Evolutionary conservation across 2,797 vertebrate species (phyloP).

Genomic region (Danio kyathit): DNA sequence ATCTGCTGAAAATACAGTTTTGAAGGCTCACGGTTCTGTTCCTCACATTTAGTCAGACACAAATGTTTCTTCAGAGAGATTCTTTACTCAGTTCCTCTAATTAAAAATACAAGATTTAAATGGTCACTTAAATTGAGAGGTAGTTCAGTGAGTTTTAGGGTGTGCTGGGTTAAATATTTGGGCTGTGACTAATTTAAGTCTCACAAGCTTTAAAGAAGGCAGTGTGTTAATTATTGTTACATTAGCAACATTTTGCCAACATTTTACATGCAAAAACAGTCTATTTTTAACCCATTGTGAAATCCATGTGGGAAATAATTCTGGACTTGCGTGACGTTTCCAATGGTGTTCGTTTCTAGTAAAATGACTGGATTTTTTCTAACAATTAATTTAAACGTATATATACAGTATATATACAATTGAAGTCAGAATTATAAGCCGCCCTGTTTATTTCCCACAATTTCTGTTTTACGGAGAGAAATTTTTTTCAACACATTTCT

Average conservation of each 20-base stretch:
- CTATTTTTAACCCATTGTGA: neutral
- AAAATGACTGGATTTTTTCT: neutral
- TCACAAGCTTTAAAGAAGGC: neutral
- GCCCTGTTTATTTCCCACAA: too few relatives aligned
- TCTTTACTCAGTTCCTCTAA: neutral
- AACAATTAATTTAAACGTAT: too few relatives aligned
- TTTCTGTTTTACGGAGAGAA: too few relatives aligned
- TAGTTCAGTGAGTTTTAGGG: neutral
- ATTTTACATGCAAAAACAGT: neutral
- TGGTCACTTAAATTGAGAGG: neutral
- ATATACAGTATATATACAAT: too few relatives aligned
- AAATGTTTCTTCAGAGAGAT: neutral
- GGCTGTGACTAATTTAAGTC: slow-evolving; percentile 8
- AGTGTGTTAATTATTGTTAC: neutral
- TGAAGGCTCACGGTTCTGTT: neutral
- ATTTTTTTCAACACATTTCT: too few relatives aligned
- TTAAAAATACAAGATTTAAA: slow-evolving; percentile 4
- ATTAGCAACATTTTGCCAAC: neutral
- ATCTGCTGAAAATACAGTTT: neutral
- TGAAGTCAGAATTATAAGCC: too few relatives aligned
- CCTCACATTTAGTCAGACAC: neutral
- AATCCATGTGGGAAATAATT: neutral
- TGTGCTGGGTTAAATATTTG: neutral
- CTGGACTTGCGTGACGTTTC: neutral
- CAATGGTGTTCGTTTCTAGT: neutral